Evolutionary conservation across 92 coral and sea anemone genomes (phyloP), one percentile per base, ranked within the genome.

Genomic region (Muricea muricata): DNA sequence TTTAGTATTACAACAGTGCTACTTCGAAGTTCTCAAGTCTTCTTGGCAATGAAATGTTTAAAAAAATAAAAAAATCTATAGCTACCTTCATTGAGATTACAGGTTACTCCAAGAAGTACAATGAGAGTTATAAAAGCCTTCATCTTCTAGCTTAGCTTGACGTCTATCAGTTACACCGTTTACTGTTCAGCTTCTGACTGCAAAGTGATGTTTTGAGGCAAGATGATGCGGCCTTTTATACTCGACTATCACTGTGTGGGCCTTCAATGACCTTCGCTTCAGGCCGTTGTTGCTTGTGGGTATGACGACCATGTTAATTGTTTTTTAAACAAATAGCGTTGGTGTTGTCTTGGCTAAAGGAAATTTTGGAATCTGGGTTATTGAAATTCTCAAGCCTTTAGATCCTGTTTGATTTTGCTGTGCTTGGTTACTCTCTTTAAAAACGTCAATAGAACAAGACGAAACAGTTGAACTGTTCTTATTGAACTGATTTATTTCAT

Each of bases 21-120:
- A n/a, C n/a, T n/a, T n/a, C n/a, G n/a, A n/a, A n/a, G n/a, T n/a
- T n/a, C n/a, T n/a, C n/a, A n/a, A n/a, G n/a, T n/a, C n/a, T n/a
- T n/a, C n/a, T n/a, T n/a, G n/a, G n/a, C n/a, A n/a, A n/a, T n/a
- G n/a, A n/a, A n/a, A 54, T 14, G 61, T 6, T 54, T 54, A 17
- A 15, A 17, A 24, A 54, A 54, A 24, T 23, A 37, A 2, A 68
- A 31, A 68, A 18, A 7, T 68, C 9, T 10, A 33, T 3, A 65
- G 6, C 13, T 68, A 68, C 75, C 75, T 68, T 68, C 75, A 68
- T 17, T 68, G 28, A 68, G 25, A 68, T 32, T 21, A 8, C 60
- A 52, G 18, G 37, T 17, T 14, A 13, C n/a, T 29, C 42, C 46
- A 20, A 68, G 20, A 13, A 66, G 21, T 12, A 37, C 47, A 41